Conservation (phyloP, 2,113 vertebrate genomes). For the Nyctereutes procyonoides region DNA sequence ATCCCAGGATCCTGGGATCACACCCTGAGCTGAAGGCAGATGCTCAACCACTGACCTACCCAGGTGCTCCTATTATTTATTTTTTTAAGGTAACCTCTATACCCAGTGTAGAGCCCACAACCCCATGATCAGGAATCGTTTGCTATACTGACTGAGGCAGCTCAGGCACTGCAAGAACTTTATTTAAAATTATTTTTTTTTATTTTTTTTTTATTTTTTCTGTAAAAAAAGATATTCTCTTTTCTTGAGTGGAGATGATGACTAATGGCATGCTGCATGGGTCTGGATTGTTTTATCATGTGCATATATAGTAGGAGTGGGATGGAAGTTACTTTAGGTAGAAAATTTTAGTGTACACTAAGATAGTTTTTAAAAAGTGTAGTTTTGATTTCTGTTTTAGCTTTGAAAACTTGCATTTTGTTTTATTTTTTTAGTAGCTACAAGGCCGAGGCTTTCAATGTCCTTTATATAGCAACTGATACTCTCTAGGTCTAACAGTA, state of each 20-base stretch:
- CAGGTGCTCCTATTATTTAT: background rate
- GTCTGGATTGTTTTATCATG: background rate
- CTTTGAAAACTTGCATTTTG: background rate
- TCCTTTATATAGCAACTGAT: background rate
- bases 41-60: too few species aligned
- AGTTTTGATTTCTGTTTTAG: slow-evolving; percentile 2
- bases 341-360: background rate
- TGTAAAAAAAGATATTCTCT: background rate
- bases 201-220: too few species aligned
- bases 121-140: background rate
- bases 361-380: background rate
- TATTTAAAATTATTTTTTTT: background rate
- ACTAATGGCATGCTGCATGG: background rate
- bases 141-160: background rate
- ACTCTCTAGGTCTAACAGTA: background rate
- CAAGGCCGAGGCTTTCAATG: background rate
- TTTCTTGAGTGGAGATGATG: background rate
- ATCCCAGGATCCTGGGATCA: too few species aligned
- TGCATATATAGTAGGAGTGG: background rate
- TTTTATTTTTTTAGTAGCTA: background rate
- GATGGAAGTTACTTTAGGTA: background rate
- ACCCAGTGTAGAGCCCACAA: background rate
- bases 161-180: background rate
- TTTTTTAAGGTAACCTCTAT: background rate
- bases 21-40: too few species aligned